Percentiles rank a stretch among this genome's conserved stretches.
These are phyloP conservation scores for Turritopsis rubra DNA, from an alignment of 30 jellyfish, hydroid and myxozoan genomes.

Conservation along the genomic window DNA sequence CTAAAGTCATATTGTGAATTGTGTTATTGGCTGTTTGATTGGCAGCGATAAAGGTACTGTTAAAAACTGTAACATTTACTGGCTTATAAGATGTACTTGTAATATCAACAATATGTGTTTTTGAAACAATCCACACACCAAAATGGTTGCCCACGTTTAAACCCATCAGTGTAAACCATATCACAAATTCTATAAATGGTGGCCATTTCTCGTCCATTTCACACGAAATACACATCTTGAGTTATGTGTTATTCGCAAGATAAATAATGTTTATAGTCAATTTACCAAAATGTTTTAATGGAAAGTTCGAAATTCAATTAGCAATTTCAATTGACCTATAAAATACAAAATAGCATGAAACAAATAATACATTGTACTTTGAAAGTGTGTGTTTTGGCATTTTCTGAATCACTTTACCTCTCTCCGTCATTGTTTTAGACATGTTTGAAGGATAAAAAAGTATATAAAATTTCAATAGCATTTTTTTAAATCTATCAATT, in stretches of 20 bases:
- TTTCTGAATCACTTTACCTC: no score
- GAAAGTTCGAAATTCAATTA: no score
- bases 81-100: not conserved
- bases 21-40: not conserved
- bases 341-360: no score
- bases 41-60: not conserved
- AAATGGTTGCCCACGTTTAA: conserved; percentile 75
- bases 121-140: conserved; percentile 44
- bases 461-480: no score
- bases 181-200: conserved; percentile 66
- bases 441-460: no score
- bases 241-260: not conserved
- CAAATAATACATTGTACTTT: no score
- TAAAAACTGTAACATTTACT: not conserved
- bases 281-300: no score
- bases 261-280: no score
- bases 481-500: no score
- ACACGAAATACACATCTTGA: conserved; percentile 67
- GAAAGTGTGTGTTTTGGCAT: no score
- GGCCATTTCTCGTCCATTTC: conserved; percentile 77
- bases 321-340: no score
- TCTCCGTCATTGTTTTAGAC: no score
- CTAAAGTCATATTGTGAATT: not conserved
- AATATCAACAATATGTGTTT: conserved; percentile 11
- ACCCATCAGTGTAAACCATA: conserved; percentile 63